Evolutionary conservation across 2,113 vertebrate species (phyloP).

Genomic region (Gallinago media): DNA sequence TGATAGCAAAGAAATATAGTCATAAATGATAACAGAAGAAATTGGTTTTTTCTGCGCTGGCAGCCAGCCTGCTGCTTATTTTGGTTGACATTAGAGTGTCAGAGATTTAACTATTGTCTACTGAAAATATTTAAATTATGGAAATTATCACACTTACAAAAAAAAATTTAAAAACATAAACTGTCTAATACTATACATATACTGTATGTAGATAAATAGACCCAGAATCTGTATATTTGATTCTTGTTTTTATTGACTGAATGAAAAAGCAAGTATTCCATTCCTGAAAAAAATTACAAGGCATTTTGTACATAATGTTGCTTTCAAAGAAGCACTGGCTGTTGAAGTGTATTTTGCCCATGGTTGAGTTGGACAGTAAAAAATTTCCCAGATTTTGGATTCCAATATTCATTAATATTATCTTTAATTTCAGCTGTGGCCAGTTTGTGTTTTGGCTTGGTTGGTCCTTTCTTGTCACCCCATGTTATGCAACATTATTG

Average conservation of each 20-base stretch:
- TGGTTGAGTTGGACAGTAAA: not conserved
- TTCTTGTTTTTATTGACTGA: not conserved
- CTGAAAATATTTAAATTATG: not conserved
- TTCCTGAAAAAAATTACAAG: not conserved
- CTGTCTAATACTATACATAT: not conserved
- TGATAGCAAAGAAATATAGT: not conserved
- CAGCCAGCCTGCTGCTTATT: not conserved
- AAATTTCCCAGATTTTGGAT: not conserved
- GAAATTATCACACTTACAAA: not conserved
- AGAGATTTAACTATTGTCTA: not conserved
- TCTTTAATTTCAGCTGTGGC: not conserved
- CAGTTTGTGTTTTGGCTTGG: not conserved
- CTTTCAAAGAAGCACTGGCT: not conserved
- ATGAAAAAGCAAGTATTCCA: not conserved
- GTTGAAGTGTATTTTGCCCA: not conserved
- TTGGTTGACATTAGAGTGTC: not conserved
- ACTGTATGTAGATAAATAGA: too few relatives aligned
- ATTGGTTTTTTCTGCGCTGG: not conserved
- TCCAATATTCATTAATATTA: not conserved
- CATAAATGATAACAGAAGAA: not conserved
- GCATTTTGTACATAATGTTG: not conserved
- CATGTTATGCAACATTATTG: not conserved
- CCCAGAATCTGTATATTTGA: not conserved
- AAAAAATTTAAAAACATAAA: not conserved
- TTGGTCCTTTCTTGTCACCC: not conserved